A percentile compares a stretch with the other conserved stretches of the same genome.
phyloP scores from a whole-genome alignment of 2,113 vertebrate species.

The Meles meles region DNA sequence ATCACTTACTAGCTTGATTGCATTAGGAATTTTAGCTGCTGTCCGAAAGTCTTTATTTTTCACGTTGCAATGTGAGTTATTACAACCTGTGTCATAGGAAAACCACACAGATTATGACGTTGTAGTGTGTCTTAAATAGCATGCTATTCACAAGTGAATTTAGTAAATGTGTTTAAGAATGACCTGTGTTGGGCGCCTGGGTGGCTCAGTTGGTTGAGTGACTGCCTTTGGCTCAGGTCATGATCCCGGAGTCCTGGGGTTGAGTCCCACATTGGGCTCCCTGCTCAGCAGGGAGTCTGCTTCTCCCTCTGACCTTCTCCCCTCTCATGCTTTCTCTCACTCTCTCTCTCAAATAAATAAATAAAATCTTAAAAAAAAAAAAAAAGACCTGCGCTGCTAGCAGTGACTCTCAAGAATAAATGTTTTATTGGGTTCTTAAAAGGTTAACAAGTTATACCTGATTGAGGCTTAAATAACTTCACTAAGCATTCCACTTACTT shows the following conservation, averaged over 20 bases:
- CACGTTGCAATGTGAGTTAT: not conserved
- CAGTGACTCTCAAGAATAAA: not conserved
- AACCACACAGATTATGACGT: not conserved
- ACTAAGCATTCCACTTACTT: not conserved
- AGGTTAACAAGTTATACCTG: not conserved
- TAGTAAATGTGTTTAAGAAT: not conserved
- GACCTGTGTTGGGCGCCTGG: not conserved
- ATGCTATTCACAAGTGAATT: not conserved
- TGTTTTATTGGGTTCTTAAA: not conserved
- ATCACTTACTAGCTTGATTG: not conserved
- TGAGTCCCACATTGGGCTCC: too few relatives aligned
- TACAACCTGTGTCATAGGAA: not conserved
- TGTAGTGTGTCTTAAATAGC: not conserved
- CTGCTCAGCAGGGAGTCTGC: too few relatives aligned
- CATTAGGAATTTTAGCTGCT: not conserved
- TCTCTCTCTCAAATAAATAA: too few relatives aligned
- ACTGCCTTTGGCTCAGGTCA: too few relatives aligned
- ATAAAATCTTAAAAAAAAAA: too few relatives aligned
- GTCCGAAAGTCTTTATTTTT: not conserved
- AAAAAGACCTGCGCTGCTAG: not conserved
- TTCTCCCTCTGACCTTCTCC: too few relatives aligned
- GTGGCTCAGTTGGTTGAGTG: too few relatives aligned
- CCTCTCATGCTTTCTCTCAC: too few relatives aligned
- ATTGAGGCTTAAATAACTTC: not conserved
- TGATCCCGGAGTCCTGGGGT: too few relatives aligned